These are phyloP conservation scores for Craseonycteris thonglongyai DNA, from an alignment of 2,113 vertebrate genomes.

Conservation along the genomic window DNA sequence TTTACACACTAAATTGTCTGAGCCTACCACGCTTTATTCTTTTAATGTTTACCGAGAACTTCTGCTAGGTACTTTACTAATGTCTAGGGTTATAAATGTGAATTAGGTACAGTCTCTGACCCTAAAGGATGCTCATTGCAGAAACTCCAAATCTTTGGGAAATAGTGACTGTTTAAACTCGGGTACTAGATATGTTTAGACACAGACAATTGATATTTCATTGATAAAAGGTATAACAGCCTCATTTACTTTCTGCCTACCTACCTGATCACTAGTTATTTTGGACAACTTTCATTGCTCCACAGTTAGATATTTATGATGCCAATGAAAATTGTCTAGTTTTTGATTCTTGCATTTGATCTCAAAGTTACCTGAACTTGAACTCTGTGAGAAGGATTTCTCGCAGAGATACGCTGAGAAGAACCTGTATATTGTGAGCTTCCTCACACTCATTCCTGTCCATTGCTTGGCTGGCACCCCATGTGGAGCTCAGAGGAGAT, in stretches of 20 bases:
- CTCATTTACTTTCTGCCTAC: background rate
- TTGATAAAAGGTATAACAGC: background rate
- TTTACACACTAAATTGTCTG: background rate
- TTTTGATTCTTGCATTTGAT: conserved; percentile 60
- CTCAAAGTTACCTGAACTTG: conserved; percentile 80
- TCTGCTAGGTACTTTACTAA: background rate
- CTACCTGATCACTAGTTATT: background rate
- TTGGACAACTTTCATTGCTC: background rate
- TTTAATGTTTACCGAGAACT: background rate
- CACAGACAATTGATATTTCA: background rate
- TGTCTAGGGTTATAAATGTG: background rate
- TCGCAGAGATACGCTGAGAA: conserved; percentile 80
- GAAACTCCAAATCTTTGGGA: background rate
- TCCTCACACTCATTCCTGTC: conserved; percentile 79
- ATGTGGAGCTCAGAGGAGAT: background rate
- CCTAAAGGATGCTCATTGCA: background rate
- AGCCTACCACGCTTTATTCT: background rate
- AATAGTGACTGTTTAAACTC: background rate
- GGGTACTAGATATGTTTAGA: background rate
- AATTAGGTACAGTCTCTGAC: background rate
- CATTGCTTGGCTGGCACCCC: conserved; percentile 53
- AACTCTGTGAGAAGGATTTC: conserved; percentile 81
- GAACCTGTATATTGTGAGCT: conserved; percentile 81
- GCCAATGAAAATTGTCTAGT: background rate
- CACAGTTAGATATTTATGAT: background rate